phyloP scores from a whole-genome alignment of 2,888 invertebrate genomes.

The Idaea straminata region DNA sequence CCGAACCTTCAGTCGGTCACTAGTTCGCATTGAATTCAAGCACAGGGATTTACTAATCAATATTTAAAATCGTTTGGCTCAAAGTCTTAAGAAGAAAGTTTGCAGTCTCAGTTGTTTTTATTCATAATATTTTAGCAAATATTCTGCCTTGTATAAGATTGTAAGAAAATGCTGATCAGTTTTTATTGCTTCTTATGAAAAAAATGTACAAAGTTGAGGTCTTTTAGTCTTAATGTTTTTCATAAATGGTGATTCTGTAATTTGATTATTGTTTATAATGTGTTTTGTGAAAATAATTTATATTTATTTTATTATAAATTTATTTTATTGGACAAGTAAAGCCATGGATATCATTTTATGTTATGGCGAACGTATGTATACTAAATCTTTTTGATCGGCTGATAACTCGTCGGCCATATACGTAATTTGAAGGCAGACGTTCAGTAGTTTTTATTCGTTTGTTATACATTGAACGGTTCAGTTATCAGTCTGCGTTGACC shows the following conservation, averaged over 20 bases:
- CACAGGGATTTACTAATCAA: slow-evolving; percentile 20
- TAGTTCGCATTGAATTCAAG: slow-evolving; percentile 16
- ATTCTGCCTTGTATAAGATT: background rate
- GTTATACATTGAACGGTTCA: background rate
- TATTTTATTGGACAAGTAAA: background rate
- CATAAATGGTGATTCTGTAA: background rate
- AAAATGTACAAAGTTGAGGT: background rate
- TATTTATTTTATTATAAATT: background rate
- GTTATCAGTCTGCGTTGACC: background rate
- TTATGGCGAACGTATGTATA: no score
- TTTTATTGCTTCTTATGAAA: background rate
- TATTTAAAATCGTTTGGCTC: slow-evolving; percentile 19
- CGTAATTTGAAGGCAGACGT: no score
- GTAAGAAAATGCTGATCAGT: background rate
- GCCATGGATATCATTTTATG: no score
- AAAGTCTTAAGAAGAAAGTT: slow-evolving; percentile 2
- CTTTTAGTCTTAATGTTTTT: background rate
- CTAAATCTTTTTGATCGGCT: no score
- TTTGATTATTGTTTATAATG: background rate
- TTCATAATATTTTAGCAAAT: background rate
- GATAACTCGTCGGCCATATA: background rate
- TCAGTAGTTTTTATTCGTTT: no score
- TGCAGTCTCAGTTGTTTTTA: background rate
- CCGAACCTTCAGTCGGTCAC: background rate
- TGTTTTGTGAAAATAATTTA: background rate